Evolutionary conservation across 2,797 vertebrate genomes (phyloP), one percentile per base, ranked within the genome.

Genomic region (Hephaestus fuliginosus): DNA sequence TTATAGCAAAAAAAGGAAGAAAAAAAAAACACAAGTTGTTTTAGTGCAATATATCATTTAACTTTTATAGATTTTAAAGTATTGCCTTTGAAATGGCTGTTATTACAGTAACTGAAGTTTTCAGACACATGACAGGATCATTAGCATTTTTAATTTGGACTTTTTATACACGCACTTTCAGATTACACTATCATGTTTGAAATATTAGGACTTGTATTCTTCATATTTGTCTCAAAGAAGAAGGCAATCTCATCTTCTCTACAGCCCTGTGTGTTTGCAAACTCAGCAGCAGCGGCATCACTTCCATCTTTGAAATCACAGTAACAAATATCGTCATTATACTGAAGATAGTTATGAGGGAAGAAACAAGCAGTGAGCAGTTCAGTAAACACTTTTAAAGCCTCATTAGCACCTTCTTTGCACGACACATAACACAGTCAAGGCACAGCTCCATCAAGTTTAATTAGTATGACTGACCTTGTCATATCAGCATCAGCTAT

Each of bases 321-420:
- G 39, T 69, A 68, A 88, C 77, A 83, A 80, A 86, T 48, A 48
- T 18, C 33, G 11, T 62, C 56, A 63, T 84, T 82, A 76, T 60
- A 55, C 30, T 61, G 67, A 82, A 83, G 74, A 75, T 81, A 62
- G 52, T 48, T 12, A 33, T 67, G 62, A 60, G 70, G 70, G 71
- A 79, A 76, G 63, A 69, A 56, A 17, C 41, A 41, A 82, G 62
- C 28, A 72, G 60, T 25, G 25, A 65, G 66, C 60, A 36, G 84
- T 83, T 85, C 64, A 33, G 78, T 87, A 83, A 87, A 87, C 78
- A 78, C 70, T 78, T 82, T 85, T 36, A 78, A 86, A 87, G 81
- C 87, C 73, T 87, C 78, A 86, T 89, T 89, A 89, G 49, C 55
- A 14, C 41, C 30, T 55, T 90, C 79, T 91, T 90, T 90, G 89